Evolutionary conservation across 1,140 invertebrate species (phyloP).

Genomic region (Hesperophylax magnus): DNA sequence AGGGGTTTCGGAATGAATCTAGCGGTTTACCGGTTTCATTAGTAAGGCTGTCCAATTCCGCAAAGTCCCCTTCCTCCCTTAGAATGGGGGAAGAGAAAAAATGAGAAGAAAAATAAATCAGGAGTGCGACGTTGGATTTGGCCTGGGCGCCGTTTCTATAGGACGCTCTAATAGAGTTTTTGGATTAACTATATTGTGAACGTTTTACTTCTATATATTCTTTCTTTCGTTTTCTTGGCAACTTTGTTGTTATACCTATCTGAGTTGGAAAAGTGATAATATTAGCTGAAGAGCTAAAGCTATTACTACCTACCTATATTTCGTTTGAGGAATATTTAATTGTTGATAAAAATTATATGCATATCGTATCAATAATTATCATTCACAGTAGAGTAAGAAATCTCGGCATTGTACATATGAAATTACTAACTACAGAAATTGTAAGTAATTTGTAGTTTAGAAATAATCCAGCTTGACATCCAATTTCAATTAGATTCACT

Average conservation of each 20-base stretch:
- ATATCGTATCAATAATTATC: too few relatives aligned
- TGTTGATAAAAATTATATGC: too few relatives aligned
- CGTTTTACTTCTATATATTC: slow-evolving; percentile 44
- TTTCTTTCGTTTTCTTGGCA: slow-evolving; percentile 21
- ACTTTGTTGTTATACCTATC: slow-evolving; percentile 5
- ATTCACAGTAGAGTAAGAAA: too few relatives aligned
- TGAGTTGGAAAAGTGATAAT: not conserved
- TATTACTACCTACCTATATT: too few relatives aligned
- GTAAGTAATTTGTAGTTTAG: too few relatives aligned
- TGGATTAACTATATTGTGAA: slow-evolving; percentile 57
- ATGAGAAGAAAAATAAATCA: slow-evolving; percentile 58
- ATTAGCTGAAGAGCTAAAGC: not conserved
- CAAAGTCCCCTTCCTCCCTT: slow-evolving; percentile 42
- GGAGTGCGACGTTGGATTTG: slow-evolving; percentile 52
- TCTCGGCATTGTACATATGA: too few relatives aligned
- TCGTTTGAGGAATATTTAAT: too few relatives aligned
- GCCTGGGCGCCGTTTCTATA: slow-evolving; percentile 54
- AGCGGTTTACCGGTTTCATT: slow-evolving; percentile 59
- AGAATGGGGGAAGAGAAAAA: slow-evolving; percentile 49
- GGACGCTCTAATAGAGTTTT: slow-evolving; percentile 58
- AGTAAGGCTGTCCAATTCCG: slow-evolving; percentile 58
- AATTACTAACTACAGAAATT: too few relatives aligned
- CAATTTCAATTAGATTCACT: too few relatives aligned
- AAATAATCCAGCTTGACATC: too few relatives aligned
- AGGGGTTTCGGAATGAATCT: slow-evolving; percentile 56